Base-by-base conservation (phyloP, 1,140 invertebrate genomes). In the Atopsyche davidsoni region DNA sequence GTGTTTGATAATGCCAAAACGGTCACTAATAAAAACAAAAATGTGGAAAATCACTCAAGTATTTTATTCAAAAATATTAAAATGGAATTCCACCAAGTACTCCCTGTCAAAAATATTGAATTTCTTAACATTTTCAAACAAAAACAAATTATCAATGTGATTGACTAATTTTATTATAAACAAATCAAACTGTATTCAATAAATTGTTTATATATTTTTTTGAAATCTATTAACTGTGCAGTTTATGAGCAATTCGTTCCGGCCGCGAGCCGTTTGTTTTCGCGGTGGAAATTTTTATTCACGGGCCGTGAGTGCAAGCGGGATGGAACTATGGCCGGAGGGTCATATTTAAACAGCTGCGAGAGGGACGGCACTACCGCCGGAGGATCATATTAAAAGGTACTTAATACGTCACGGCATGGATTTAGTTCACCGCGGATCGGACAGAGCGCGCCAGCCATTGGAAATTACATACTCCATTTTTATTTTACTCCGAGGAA, bases 361-460 rank as follows among this genome's bases (percentile, higher is more conserved):
- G 36, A 49, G 36, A 17, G 43, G 35, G 53, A 55, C 35, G 32
- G 18, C 41, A 19, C 45, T 17, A 46, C 19, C 9, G 32, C 34
- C 21, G 24, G 36, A 46, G 47, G 48, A 40, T 55, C 24, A 31
- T 50, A 55, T 55, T 55, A 50, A 55, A 48, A 55, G 47, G 46
- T 48, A 41, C 34, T 55, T 55, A 55, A 55, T 45, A 18, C 19
- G 21, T 17, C 13, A 31, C 40, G 40, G 40, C 28, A 25, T 25
- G 21, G 22, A 40, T 48, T 39, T 48, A 23, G 35, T 48, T 48
- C 46, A 28, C 16, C 46, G 35, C 24, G 21, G 31, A 40, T 48
- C 41, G 39, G 38, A 48, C 23, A 48, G 46, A 48, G 46, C 21
- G 46, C 46, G 46, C 46, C 38, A 48, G 19, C 23, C 19, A 48